Evolutionary conservation across 2,888 invertebrate species (phyloP).

Genomic region (Tribolium freemani): DNA sequence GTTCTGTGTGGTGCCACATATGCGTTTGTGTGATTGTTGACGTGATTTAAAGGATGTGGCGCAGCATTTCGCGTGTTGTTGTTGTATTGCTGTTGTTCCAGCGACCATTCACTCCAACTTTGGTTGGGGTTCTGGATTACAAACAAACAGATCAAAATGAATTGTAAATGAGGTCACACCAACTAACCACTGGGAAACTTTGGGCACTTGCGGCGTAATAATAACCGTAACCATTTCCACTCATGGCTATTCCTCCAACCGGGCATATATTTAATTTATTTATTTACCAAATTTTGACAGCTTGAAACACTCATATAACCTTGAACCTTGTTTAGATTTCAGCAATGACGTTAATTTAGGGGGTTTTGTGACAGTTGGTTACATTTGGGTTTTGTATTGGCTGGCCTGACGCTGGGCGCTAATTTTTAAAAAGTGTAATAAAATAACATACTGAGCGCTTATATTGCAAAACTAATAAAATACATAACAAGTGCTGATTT

Average conservation of each 20-base stretch:
- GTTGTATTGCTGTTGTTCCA: constrained; percentile 39
- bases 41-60: constrained; percentile 18
- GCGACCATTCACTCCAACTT: constrained; percentile 30
- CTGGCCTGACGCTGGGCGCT: no score
- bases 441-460: no score
- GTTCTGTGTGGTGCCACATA: neutral
- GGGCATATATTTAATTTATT: neutral
- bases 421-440: no score
- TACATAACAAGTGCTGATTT: no score
- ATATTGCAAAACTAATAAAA: no score
- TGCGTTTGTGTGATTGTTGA: constrained; percentile 15
- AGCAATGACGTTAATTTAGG: neutral
- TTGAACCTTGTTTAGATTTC: neutral
- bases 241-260: constrained; percentile 21
- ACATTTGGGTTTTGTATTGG: no score
- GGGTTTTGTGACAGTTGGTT: neutral
- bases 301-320: constrained; percentile 6
- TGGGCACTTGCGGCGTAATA: constrained; percentile 36
- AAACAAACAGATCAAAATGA: neutral
- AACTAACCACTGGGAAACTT: constrained; percentile 35
- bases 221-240: constrained; percentile 42
- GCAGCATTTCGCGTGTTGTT: constrained; percentile 3
- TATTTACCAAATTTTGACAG: constrained; percentile 17
- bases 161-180: constrained; percentile 10
- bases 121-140: constrained; percentile 38